phyloP scores from a whole-genome alignment of 1,140 invertebrate species.

The Eumaeus atala region DNA sequence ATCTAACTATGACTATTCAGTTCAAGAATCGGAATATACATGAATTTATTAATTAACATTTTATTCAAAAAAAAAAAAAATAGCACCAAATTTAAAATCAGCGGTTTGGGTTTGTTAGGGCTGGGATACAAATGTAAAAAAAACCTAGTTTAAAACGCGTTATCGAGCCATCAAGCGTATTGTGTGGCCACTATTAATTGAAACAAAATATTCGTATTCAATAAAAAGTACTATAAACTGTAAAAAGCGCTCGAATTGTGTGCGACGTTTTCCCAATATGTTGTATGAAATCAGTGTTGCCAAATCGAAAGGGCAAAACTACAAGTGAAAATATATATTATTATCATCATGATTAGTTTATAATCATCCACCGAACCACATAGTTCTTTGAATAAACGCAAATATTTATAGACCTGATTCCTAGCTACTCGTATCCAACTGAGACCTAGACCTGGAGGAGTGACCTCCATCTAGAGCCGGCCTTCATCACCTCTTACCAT shows the following conservation, averaged over 20 bases:
- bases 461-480: no score
- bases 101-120: not conserved
- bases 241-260: conserved; percentile 1
- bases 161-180: not conserved
- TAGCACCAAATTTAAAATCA: conserved; percentile 4
- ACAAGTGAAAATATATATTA: no score
- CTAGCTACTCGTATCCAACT: no score
- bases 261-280: conserved; percentile 4
- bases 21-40: no score
- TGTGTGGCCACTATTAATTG: conserved; percentile 4
- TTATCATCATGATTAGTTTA: no score
- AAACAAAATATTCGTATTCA: conserved; percentile 7
- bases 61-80: not conserved
- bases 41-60: conserved; percentile 1
- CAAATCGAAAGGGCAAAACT: no score
- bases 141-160: not conserved
- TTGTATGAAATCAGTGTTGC: not conserved
- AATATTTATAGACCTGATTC: no score
- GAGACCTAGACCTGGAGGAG: no score
- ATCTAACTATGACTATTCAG: no score
- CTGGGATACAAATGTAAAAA: not conserved
- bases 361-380: no score
- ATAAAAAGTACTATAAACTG: conserved; percentile 8
- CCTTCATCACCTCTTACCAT: no score
- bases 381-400: no score